These are phyloP conservation scores for Chloromyia formosa DNA, from an alignment of 2,888 invertebrate genomes.

Conservation along the genomic window DNA sequence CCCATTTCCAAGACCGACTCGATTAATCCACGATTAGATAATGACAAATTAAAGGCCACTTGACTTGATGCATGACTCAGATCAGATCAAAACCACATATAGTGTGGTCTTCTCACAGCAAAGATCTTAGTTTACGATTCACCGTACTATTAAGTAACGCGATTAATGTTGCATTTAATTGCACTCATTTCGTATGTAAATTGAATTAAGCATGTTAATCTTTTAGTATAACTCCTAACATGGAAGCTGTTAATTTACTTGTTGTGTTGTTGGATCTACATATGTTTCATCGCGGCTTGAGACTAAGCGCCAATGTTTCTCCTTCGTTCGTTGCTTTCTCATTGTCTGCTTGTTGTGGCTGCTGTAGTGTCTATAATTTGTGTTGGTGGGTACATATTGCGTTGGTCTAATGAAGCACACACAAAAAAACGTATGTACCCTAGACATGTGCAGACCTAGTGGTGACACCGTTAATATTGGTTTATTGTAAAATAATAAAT, in stretches of 20 bases:
- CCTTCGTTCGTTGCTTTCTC: background rate
- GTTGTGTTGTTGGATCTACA: background rate
- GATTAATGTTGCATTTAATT: conserved; percentile 36
- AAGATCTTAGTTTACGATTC: background rate
- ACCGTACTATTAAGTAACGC: conserved; percentile 21
- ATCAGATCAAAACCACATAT: background rate
- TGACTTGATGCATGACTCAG: background rate
- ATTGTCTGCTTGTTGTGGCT: background rate
- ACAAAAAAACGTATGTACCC: too few relatives aligned
- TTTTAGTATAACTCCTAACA: conserved; percentile 13
- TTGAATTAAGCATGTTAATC: conserved; percentile 34
- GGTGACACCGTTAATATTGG: too few relatives aligned
- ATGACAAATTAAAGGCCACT: background rate
- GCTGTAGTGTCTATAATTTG: background rate
- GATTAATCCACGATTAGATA: background rate
- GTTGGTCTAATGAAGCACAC: background rate
- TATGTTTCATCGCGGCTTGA: background rate
- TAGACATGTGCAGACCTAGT: too few relatives aligned
- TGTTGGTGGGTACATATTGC: background rate
- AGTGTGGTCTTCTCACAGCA: background rate
- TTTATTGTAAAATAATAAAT: too few relatives aligned
- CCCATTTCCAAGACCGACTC: too few relatives aligned
- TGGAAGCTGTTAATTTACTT: conserved; percentile 19
- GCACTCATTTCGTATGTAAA: conserved; percentile 38
- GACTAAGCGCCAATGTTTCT: background rate